Evolutionary conservation across 2,797 vertebrate genomes (phyloP).

Genomic region (Enteromius anoplus): DNA sequence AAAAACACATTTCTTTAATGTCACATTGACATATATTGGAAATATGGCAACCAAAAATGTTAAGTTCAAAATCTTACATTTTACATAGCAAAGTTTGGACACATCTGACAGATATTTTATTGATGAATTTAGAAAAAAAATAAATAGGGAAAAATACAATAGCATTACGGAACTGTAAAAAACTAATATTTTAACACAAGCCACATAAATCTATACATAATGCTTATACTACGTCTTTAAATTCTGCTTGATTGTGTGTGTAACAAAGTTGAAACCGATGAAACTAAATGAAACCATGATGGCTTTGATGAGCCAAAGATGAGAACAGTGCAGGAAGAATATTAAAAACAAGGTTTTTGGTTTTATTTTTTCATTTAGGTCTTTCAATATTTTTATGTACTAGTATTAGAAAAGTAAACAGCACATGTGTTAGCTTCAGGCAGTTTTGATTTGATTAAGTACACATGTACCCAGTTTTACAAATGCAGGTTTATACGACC

Average conservation of each 20-base stretch:
- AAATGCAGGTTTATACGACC: conserved; percentile 2
- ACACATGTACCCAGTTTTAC: conserved; percentile 15
- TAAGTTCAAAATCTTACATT: background rate
- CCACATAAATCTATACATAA: background rate
- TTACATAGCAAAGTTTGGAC: background rate
- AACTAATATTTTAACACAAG: background rate
- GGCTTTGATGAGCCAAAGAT: conserved; percentile 1
- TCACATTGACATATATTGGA: background rate
- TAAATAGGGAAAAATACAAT: background rate
- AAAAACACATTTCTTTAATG: background rate
- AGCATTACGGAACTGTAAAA: background rate
- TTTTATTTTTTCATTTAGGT: background rate
- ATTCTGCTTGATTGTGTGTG: background rate
- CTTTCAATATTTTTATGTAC: background rate
- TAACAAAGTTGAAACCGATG: background rate
- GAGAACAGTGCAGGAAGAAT: background rate
- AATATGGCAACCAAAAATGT: background rate
- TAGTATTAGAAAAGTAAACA: conserved; percentile 8
- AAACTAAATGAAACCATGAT: conserved; percentile 1
- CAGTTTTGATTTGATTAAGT: conserved; percentile 20
- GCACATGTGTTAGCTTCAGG: background rate
- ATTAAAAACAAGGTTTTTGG: background rate
- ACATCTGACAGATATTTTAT: background rate
- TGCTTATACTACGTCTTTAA: background rate
- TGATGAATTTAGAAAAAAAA: background rate